Evolutionary conservation across 1,140 invertebrate species (phyloP).

Genomic region (Heliconius nattereri): DNA sequence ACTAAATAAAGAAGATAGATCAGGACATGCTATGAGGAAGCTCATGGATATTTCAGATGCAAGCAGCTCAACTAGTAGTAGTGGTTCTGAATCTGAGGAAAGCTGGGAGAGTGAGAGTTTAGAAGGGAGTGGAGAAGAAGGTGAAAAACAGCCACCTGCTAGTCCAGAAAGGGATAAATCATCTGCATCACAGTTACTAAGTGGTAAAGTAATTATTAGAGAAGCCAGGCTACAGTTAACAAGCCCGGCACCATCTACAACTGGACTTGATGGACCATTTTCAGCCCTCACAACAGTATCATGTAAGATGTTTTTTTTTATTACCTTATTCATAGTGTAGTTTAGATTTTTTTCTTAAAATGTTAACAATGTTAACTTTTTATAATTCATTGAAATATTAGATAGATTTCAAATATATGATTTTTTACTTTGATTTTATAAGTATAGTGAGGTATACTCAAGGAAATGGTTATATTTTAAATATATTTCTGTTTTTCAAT

Average conservation of each 20-base stretch:
- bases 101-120: conserved; percentile 81
- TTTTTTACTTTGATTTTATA: too few species aligned
- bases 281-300: conserved; percentile 78
- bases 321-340: not conserved
- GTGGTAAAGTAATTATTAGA: conserved; percentile 86
- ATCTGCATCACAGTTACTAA: conserved; percentile 79
- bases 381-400: too few species aligned
- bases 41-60: conserved; percentile 76
- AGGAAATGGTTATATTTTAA: too few species aligned
- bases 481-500: too few species aligned
- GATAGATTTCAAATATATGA: too few species aligned
- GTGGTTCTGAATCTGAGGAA: conserved; percentile 76
- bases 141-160: conserved; percentile 59
- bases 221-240: conserved; percentile 86
- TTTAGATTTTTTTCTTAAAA: too few species aligned
- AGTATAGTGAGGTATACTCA: too few species aligned
- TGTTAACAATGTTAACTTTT: too few species aligned
- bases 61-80: conserved; percentile 74
- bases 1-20: conserved; percentile 64
- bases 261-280: conserved; percentile 85
- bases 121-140: conserved; percentile 81
- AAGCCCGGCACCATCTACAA: conserved; percentile 74
- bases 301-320: conserved; percentile 56
- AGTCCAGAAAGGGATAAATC: conserved; percentile 79
- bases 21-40: conserved; percentile 73